phyloP scores from a whole-genome alignment of 2,888 invertebrate species.

The Melieria picta region DNA sequence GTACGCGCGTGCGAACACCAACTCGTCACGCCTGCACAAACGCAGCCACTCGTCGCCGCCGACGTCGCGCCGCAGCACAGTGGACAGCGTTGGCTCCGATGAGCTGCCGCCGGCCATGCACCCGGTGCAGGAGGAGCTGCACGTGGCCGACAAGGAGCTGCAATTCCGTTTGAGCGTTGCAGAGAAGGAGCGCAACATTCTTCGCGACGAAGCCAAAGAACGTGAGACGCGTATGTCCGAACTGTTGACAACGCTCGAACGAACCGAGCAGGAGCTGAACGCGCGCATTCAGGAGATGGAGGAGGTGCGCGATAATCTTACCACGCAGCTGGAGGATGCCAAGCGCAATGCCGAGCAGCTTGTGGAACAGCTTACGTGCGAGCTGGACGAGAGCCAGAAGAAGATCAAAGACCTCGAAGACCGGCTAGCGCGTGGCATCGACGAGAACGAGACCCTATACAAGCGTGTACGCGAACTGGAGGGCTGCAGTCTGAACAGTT shows the following conservation, averaged over 20 bases:
- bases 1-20: constrained; percentile 68
- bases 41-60: constrained; percentile 72
- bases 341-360: constrained; percentile 77
- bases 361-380: constrained; percentile 75
- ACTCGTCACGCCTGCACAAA: constrained; percentile 69
- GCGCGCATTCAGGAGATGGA: constrained; percentile 78
- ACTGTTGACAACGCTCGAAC: constrained; percentile 77
- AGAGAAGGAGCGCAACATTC: constrained; percentile 78
- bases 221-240: constrained; percentile 83
- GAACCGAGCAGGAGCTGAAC: constrained; percentile 80
- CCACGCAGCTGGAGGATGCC: constrained; percentile 74
- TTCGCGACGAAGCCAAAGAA: constrained; percentile 77
- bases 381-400: constrained; percentile 75
- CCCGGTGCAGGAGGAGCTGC: constrained; percentile 61
- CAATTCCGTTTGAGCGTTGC: constrained; percentile 76
- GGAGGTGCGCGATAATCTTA: constrained; percentile 73
- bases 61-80: constrained; percentile 71
- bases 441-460: constrained; percentile 81
- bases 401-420: constrained; percentile 65
- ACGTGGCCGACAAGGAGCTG: constrained; percentile 69
- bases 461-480: constrained; percentile 79
- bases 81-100: constrained; percentile 74
- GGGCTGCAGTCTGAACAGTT: constrained; percentile 65
- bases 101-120: constrained; percentile 63
- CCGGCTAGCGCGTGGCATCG: constrained; percentile 74